Evolutionary conservation across 1,140 invertebrate genomes (phyloP), one percentile per base, ranked within the genome.

Genomic region (Drosophila ananassae): DNA sequence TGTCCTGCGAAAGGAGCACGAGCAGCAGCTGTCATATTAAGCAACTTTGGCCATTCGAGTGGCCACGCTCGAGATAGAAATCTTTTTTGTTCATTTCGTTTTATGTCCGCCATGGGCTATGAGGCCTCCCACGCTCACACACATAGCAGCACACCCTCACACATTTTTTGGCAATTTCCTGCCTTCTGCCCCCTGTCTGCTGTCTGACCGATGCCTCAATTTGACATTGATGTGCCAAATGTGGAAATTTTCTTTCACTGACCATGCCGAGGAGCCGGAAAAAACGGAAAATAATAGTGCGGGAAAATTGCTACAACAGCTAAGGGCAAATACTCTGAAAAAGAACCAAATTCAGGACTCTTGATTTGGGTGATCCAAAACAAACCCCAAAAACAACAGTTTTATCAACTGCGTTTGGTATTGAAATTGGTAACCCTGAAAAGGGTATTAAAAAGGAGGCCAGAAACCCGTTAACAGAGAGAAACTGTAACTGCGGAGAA

Each of bases 31-130:
- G 76, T 89, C 83, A 79, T 89, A 89, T 89, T 89, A 89, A 89
- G 83, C 83, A 89, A 89, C 83, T 89, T 89, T 89, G 64, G 56
- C 66, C 78, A 87, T 85, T 89, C 55, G 57, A 73, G 72, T 89
- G 58, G 73, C 62, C 77, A 50, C 55, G 82, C 81, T 89, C 81
- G 73, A 89, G 83, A 89, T 89, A 89, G 83, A 89, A 87, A 89
- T 89, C 83, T 89, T 89, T 77, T 89, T 89, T 89, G 83, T 83
- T 89, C 83, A 89, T 89, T 89, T 89, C 83, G 61, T 89, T 89
- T 89, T 89, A 89, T 89, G 83, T 89, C 83, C 82, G 73, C 83
- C 37, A 28, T 9, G 46, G 21, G 73, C 83, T 28, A 28, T 21
- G 46, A 32, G 25, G 59, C 46, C 69, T 77, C 67, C 55, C 58